Evolutionary conservation across 2,888 invertebrate genomes (phyloP), one percentile per base, ranked within the genome.

Genomic region (Muscina levida): DNA sequence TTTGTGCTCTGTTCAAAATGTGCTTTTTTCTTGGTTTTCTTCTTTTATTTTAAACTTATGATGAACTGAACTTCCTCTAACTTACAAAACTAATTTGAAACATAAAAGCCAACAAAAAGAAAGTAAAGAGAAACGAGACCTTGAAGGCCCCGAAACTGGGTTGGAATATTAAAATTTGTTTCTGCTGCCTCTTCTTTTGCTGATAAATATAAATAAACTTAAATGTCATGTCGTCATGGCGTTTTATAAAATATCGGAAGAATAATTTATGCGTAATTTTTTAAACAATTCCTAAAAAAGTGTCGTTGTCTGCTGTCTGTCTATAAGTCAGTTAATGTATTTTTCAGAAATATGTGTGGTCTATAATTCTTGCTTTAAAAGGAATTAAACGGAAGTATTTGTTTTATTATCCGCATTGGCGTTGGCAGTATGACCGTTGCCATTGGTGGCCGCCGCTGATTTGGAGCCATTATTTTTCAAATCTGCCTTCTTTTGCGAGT

Each of bases 381-480:
- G n/a, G n/a, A n/a, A 70, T 85, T 88, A 89, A 80, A 90, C 88
- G 62, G 90, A 88, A 39, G 90, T 90, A 82, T 90, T 90, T 6
- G 82, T 80, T 76, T 90, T 89, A 83, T 90, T 90, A 48, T 88
- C 85, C 44, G 87, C 85, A 82, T 17, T 11, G 42, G 87, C 85
- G 80, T 11, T 15, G 83, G 83, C 85, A 65, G 85, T 85, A 84
- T 87, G 87, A 11, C 87, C 86, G 82, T 87, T 86, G 26, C 79
- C 77, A 24, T 78, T 80, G 26, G 78, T 82, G 72, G 81, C 79
- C 85, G 78, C 48, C n/a, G 66, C 82, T 57, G 73, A 84, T 84
- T 80, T 85, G 78, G 83, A 86, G 82, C 88, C 46, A 72, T 79
- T 87, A 48, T 87, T 88, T 85, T 89, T 90, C 0, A 89, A 72